Evolutionary conservation across 2,797 vertebrate genomes (phyloP).

Genomic region (Xenopus petersii): DNA sequence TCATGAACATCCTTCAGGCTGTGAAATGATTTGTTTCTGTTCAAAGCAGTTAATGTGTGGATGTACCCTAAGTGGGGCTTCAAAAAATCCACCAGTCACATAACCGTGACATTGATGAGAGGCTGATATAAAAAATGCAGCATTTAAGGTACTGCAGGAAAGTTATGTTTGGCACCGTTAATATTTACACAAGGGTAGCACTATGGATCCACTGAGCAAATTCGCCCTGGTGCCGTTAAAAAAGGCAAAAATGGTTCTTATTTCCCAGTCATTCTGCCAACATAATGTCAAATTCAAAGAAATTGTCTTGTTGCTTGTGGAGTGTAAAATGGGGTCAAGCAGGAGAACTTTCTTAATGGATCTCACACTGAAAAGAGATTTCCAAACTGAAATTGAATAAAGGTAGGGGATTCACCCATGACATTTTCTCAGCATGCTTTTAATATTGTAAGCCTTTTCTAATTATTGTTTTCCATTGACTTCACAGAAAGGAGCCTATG

Average conservation of each 20-base stretch:
- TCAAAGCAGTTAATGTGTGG: conserved; percentile 26
- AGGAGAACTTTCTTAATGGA: conserved; percentile 86
- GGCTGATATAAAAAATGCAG: conserved; percentile 52
- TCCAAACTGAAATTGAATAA: conserved; percentile 81
- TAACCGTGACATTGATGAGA: conserved; percentile 59
- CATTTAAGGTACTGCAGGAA: conserved; percentile 42
- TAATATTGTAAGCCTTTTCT: no score
- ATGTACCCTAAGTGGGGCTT: conserved; percentile 56
- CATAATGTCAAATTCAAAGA: conserved; percentile 76
- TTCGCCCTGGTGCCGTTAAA: conserved; percentile 62
- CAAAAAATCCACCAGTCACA: conserved; percentile 61
- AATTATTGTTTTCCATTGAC: no score
- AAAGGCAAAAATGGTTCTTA: conserved; percentile 57
- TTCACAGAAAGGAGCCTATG: no score
- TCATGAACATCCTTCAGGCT: conserved; percentile 13
- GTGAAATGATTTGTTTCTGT: conserved; percentile 30
- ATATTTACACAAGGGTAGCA: conserved; percentile 20
- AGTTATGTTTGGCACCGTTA: conserved; percentile 23
- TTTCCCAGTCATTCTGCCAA: conserved; percentile 21
- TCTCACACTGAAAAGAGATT: conserved; percentile 89
- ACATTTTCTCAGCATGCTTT: neutral
- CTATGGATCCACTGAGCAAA: conserved; percentile 62
- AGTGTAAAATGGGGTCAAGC: conserved; percentile 89
- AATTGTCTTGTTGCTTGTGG: conserved; percentile 84
- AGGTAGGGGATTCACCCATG: conserved; percentile 70